Conservation (phyloP, 1,140 invertebrate genomes). For the Andricus grossulariae region DNA sequence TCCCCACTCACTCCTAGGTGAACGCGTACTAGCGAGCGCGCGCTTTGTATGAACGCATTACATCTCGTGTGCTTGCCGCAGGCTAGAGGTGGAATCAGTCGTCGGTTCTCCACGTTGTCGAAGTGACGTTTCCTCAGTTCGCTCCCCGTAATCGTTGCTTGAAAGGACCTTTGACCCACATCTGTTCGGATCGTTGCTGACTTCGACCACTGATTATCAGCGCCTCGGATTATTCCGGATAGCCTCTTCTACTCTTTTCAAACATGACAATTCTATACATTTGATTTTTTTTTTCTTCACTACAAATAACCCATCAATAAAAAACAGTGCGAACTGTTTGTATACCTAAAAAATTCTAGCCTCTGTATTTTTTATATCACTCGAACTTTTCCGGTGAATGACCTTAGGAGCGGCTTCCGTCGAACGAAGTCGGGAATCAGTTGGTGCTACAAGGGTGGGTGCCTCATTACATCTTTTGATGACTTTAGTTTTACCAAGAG, state of each 20-base stretch:
- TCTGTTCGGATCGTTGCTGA: slow-evolving; percentile 38
- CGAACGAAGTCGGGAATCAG: too few relatives aligned
- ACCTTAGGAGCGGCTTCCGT: too few relatives aligned
- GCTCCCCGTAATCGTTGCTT: slow-evolving; percentile 15
- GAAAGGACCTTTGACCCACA: slow-evolving; percentile 50
- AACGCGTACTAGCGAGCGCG: slow-evolving; percentile 44
- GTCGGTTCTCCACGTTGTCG: slow-evolving; percentile 56
- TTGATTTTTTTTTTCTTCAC: background rate
- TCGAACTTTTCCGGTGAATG: too few relatives aligned
- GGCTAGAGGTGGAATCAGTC: slow-evolving; percentile 42
- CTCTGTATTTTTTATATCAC: too few relatives aligned
- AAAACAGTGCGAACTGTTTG: background rate
- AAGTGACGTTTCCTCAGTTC: slow-evolving; percentile 44
- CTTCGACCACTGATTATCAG: slow-evolving; percentile 33
- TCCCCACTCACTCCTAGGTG: slow-evolving; percentile 16
- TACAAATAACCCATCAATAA: background rate
- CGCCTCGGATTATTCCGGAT: slow-evolving; percentile 43
- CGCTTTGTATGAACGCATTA: slow-evolving; percentile 58
- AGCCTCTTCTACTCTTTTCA: slow-evolving; percentile 31
- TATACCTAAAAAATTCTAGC: too few relatives aligned
- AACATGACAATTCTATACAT: slow-evolving; percentile 36
- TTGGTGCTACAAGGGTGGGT: too few relatives aligned
- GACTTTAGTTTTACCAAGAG: background rate
- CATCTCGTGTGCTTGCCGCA: slow-evolving; percentile 42
- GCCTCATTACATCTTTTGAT: background rate